A percentile compares a stretch with the other conserved stretches of the same genome.
Evolutionary conservation across 2,797 vertebrate species (phyloP).

Genomic region (Bucorvus abyssinicus): DNA sequence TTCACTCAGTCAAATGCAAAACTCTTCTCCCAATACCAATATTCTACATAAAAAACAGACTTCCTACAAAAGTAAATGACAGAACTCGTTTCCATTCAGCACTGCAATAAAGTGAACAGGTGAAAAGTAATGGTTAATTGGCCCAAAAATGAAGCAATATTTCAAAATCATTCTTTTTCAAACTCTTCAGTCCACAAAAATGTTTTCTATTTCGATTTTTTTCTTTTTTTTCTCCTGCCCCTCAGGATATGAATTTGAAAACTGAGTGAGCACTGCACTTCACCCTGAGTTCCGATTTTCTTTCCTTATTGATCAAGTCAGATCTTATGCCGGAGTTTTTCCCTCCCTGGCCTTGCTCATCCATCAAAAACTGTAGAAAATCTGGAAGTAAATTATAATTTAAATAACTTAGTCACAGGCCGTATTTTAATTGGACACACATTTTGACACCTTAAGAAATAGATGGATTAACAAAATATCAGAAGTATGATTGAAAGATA

Average conservation of each 20-base stretch:
- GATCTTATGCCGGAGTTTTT: neutral
- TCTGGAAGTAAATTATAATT: neutral
- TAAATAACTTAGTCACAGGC: neutral
- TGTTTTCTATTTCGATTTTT: rapidly evolving
- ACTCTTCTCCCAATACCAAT: neutral
- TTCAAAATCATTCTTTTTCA: neutral
- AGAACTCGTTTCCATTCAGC: neutral
- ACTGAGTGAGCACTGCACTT: neutral
- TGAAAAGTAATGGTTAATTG: neutral
- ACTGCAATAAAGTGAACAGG: neutral
- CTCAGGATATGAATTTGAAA: neutral
- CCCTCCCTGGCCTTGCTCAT: neutral
- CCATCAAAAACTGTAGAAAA: neutral
- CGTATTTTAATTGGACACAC: neutral
- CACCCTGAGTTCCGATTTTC: neutral
- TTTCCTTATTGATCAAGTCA: neutral
- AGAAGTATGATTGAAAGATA: neutral
- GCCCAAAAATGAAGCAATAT: neutral
- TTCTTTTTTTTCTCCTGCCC: neutral
- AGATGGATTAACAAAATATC: neutral
- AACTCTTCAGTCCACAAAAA: neutral
- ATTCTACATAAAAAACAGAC: neutral
- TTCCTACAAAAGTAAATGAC: neutral
- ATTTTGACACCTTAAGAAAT: neutral
- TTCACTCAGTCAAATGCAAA: neutral